These are phyloP conservation scores for Distichodus sexfasciatus DNA, from an alignment of 2,797 vertebrate genomes.

Conservation along the genomic window DNA sequence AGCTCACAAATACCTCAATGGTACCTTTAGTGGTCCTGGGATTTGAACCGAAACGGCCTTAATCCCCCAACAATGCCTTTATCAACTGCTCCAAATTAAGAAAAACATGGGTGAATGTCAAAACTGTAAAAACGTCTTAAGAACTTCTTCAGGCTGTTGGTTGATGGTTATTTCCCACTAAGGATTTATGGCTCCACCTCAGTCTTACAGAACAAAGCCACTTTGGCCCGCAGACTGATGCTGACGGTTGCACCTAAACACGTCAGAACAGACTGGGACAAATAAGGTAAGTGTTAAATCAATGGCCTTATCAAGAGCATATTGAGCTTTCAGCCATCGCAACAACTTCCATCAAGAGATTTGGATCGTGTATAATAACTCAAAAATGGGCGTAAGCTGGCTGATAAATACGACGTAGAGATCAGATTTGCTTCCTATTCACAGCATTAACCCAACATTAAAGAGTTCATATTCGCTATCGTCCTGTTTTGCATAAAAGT, in stretches of 20 bases:
- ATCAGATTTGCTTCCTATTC: not conserved
- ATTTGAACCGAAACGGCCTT: too few relatives aligned
- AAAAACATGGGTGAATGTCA: too few relatives aligned
- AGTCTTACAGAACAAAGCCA: slow-evolving; percentile 65
- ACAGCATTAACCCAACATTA: not conserved
- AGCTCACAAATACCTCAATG: too few relatives aligned
- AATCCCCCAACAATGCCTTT: too few relatives aligned
- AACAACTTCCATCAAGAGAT: slow-evolving; percentile 70
- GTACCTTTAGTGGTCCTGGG: too few relatives aligned
- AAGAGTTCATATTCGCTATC: slow-evolving; percentile 6
- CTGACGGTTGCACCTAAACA: slow-evolving; percentile 69
- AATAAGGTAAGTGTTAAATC: slow-evolving; percentile 20
- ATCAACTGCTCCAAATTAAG: too few relatives aligned
- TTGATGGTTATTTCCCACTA: slow-evolving; percentile 56
- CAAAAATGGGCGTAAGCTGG: not conserved
- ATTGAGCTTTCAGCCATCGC: slow-evolving; percentile 31
- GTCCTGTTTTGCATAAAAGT: slow-evolving; percentile 9
- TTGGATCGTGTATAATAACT: slow-evolving; percentile 51
- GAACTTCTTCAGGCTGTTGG: not conserved
- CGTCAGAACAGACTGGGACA: slow-evolving; percentile 52
- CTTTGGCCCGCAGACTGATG: slow-evolving; percentile 69
- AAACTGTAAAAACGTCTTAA: too few relatives aligned
- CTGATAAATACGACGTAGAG: not conserved
- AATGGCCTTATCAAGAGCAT: too few relatives aligned
- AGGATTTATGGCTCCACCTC: slow-evolving; percentile 65